Evolutionary conservation across 2,113 vertebrate species (phyloP), one percentile per base, ranked within the genome.

Genomic region (Oceanites oceanicus): DNA sequence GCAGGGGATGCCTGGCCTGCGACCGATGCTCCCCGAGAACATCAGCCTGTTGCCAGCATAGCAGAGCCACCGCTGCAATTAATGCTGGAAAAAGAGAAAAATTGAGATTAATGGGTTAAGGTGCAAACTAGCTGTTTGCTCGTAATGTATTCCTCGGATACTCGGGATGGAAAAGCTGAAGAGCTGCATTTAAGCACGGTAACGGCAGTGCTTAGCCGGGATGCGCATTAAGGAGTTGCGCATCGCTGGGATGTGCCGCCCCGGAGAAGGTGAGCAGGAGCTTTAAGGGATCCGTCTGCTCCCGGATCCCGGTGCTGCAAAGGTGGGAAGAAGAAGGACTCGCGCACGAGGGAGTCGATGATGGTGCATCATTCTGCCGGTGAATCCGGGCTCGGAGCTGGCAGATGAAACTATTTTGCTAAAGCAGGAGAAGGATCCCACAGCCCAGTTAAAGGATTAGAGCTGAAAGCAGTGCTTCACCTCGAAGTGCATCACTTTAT

Each of bases 361-460:
- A 1, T 16, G 21, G 62, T 5, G 5, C 47, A 17, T 56, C 26
- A 2, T 72, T 86, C 70, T 49, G 56, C 61, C 15, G 12, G 50
- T 25, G 83, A 75, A 88, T 77, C 70, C 58, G 16, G 86, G 63
- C 86, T 50, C 13, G 52, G 78, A 80, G 80, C 58, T 40, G 70
- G 70, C 74, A 27, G 56, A 20, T 42, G 67, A 87, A 90, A 84
- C 92, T 79, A 36, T 80, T 88, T 58, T 61, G 61, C 78, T 81
- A 30, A 76, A 90, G 53, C 68, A 42, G 78, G 78, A 90, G 88
- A 61, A 92, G 83, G 73, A 72, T 91, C 94, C 83, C 9, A 3
- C 68, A 76, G 78, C 73, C 83, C 86, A 77, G n/a, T 92, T 85
- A 92, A 81, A 80, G 74, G 74, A 88, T 91, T 73, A 81, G 86